These are phyloP conservation scores for Luehdorfia chinensis DNA, from an alignment of 1,140 invertebrate genomes.

Conservation along the genomic window DNA sequence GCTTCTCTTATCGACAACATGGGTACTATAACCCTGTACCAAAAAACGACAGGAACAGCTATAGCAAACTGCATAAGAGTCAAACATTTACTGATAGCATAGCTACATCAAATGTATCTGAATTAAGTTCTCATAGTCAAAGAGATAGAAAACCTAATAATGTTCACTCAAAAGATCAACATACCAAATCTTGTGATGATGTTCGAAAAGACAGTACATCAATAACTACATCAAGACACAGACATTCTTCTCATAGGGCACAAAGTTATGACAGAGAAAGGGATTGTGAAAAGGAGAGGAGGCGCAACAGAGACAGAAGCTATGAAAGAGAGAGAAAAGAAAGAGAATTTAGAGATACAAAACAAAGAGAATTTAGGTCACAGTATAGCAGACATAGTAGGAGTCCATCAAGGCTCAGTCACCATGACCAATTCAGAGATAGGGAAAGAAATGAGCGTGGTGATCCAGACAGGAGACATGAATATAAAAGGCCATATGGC, in stretches of 20 bases:
- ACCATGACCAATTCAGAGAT: conserved; percentile 36
- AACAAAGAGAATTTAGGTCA: conserved; percentile 30
- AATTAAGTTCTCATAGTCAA: background rate
- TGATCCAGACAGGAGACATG: conserved; percentile 27
- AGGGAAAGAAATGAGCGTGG: conserved; percentile 32
- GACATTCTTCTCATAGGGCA: too few relatives aligned
- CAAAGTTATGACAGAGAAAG: conserved; percentile 27
- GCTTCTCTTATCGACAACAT: conserved; percentile 7
- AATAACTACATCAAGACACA: conserved; percentile 21
- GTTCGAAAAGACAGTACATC: conserved; percentile 16
- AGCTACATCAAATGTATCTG: background rate
- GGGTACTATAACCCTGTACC: background rate
- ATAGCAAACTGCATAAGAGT: background rate
- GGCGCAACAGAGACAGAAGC: conserved; percentile 26
- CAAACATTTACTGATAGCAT: background rate
- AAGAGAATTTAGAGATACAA: conserved; percentile 24
- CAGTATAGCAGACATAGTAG: conserved; percentile 29
- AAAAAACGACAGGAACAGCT: background rate
- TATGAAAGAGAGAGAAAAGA: conserved; percentile 32
- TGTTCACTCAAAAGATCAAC: conserved; percentile 14
- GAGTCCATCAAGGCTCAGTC: conserved; percentile 37
- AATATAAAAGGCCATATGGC: conserved; percentile 42
- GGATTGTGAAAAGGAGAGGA: conserved; percentile 29
- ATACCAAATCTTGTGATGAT: conserved; percentile 6
- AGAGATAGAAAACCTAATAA: background rate